Evolutionary conservation across 2,888 invertebrate genomes (phyloP).

Genomic region (Drosophila falleni): DNA sequence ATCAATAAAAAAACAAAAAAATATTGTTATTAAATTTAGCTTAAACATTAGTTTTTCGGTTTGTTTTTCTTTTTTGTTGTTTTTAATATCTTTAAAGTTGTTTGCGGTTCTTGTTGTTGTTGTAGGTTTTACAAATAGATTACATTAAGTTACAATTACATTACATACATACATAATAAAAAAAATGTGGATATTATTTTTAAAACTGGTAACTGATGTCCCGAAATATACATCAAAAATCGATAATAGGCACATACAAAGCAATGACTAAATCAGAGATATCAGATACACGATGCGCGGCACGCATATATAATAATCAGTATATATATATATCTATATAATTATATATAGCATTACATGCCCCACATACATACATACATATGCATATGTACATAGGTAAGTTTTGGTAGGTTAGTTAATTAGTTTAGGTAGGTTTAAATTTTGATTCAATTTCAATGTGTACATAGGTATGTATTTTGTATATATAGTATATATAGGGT

Average conservation of each 20-base stretch:
- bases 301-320: constrained; percentile 6
- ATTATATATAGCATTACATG: constrained; percentile 22
- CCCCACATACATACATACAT: constrained; percentile 33
- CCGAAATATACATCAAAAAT: constrained; percentile 74
- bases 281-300: constrained; percentile 44
- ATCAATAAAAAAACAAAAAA: constrained; percentile 12
- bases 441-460: constrained; percentile 55
- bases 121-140: constrained; percentile 41
- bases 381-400: constrained; percentile 18
- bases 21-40: constrained; percentile 41
- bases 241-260: constrained; percentile 78
- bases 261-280: constrained; percentile 77
- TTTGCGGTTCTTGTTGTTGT: constrained; percentile 18
- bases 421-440: constrained; percentile 48
- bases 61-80: constrained; percentile 15
- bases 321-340: constrained; percentile 21
- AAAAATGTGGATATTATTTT: constrained; percentile 49
- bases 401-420: constrained; percentile 33
- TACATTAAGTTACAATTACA: constrained; percentile 44
- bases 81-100: constrained; percentile 45
- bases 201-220: constrained; percentile 67
- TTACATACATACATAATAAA: constrained; percentile 61
- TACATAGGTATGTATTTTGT: constrained; percentile 31
- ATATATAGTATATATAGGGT: constrained; percentile 4
- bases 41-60: constrained; percentile 29